Evolutionary conservation across 2,888 invertebrate species (phyloP).

Genomic region (Paralinhomoeus sp.): DNA sequence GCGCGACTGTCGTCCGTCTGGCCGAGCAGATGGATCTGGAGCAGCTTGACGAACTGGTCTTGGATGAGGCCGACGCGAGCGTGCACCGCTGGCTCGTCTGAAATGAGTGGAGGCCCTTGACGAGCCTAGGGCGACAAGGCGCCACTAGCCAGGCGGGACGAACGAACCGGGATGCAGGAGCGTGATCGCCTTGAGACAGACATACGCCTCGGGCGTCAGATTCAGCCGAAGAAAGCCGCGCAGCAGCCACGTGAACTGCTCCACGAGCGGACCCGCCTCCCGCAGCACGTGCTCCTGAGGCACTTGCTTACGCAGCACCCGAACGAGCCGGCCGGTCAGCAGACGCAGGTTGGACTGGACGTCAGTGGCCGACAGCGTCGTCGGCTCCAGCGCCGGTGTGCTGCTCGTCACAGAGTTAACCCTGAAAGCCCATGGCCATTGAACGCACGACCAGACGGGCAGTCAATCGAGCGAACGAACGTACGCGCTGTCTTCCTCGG

Average conservation of each 20-base stretch:
- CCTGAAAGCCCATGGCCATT: too few species aligned
- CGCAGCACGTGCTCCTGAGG: conserved; percentile 38
- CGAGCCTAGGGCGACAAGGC: too few species aligned
- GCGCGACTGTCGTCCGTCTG: conserved; percentile 9
- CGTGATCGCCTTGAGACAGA: conserved; percentile 91
- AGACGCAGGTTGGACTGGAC: conserved; percentile 13
- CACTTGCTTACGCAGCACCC: conserved; percentile 16
- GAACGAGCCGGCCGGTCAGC: conserved; percentile 15
- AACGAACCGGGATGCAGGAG: conserved; percentile 69
- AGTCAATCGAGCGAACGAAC: too few species aligned
- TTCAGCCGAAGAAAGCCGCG: conserved; percentile 66
- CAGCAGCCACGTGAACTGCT: conserved; percentile 83
- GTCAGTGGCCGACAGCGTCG: conserved; percentile 11
- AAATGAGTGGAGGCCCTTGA: too few species aligned
- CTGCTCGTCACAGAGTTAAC: too few species aligned
- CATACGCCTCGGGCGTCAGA: conserved; percentile 84
- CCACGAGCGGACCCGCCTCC: conserved; percentile 87
- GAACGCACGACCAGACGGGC: too few species aligned
- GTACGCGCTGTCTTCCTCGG: too few species aligned
- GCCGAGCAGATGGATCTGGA: conserved; percentile 28
- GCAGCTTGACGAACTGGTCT: conserved; percentile 78
- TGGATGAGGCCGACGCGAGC: conserved; percentile 39
- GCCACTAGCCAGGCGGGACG: neutral
- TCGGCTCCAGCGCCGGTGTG: too few species aligned
- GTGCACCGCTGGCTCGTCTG: conserved; percentile 3